phyloP scores from a whole-genome alignment of 2,797 vertebrate genomes.

The Scolopax bukidnonensis region DNA sequence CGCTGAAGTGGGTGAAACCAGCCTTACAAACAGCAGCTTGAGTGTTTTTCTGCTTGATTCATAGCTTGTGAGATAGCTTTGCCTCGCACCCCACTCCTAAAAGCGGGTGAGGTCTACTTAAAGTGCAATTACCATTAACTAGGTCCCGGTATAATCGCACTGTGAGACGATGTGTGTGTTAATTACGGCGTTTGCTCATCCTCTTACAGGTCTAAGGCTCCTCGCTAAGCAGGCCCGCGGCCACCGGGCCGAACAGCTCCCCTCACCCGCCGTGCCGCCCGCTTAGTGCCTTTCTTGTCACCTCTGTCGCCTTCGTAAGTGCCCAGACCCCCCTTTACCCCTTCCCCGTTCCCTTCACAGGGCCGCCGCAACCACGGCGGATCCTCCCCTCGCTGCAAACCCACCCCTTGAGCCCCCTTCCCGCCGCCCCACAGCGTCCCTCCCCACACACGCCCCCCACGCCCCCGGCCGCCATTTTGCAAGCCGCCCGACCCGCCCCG shows the following conservation, averaged over 20 bases:
- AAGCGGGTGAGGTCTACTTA: rapidly evolving
- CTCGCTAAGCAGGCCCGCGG: not conserved
- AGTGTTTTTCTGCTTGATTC: too few species aligned
- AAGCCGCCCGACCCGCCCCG: not conserved
- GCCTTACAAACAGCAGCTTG: rapidly evolving
- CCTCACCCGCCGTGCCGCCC: not conserved
- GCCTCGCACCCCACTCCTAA: not conserved
- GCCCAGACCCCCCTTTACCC: too few species aligned
- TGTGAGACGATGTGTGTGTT: rapidly evolving
- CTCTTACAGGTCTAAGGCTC: not conserved
- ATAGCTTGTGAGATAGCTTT: not conserved
- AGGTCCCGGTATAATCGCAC: rapidly evolving
- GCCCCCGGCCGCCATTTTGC: not conserved
- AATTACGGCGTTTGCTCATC: not conserved
- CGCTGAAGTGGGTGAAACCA: not conserved
- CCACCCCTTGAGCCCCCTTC: not conserved
- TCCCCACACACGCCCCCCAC: too few species aligned
- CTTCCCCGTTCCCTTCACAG: rapidly evolving
- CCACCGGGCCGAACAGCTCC: rapidly evolving
- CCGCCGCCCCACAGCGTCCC: too few species aligned
- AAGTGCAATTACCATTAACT: not conserved
- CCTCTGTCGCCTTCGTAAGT: rapidly evolving
- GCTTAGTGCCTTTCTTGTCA: rapidly evolving
- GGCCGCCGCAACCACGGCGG: rapidly evolving
- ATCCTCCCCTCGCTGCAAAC: rapidly evolving